Evolutionary conservation across 2,113 vertebrate species (phyloP).

Genomic region (Loxodonta africana): DNA sequence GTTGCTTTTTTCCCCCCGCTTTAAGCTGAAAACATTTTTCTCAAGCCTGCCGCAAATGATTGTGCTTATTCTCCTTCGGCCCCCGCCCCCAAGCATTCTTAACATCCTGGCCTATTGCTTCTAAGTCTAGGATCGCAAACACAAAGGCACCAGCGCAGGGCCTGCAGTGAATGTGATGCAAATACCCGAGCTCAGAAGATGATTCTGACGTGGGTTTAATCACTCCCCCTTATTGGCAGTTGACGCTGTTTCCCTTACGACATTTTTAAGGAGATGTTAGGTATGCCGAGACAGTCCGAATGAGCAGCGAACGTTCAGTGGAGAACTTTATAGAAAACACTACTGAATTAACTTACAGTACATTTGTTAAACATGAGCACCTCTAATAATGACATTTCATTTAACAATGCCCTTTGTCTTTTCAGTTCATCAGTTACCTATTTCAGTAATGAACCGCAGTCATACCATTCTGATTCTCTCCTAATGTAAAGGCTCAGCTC

Average conservation of each 20-base stretch:
- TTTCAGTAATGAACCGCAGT: conserved; percentile 93
- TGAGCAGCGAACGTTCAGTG: conserved; percentile 83
- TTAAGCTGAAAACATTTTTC: conserved; percentile 85
- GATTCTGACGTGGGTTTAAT: conserved; percentile 60
- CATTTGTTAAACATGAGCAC: conserved; percentile 94
- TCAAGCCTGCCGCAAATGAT: conserved; percentile 76
- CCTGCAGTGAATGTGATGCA: conserved; percentile 5
- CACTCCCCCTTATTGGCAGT: neutral
- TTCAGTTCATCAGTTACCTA: conserved; percentile 94
- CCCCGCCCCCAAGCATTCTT: neutral
- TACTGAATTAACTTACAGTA: conserved; percentile 92
- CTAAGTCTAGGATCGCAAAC: conserved; percentile 62
- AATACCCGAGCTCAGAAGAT: conserved; percentile 44
- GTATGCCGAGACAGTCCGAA: conserved; percentile 74
- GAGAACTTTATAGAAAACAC: conserved; percentile 90
- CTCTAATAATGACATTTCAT: conserved; percentile 94
- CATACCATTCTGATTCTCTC: conserved; percentile 92
- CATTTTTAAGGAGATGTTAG: conserved; percentile 78
- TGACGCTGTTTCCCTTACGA: conserved; percentile 69
- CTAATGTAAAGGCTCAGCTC: conserved; percentile 93
- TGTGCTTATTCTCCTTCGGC: neutral
- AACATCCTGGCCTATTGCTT: neutral
- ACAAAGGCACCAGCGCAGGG: conserved; percentile 27
- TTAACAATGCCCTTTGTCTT: conserved; percentile 94
- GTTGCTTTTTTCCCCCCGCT: conserved; percentile 61